Conservation (phyloP, 2,888 invertebrate genomes). For the Phrixothrix hirtus region DNA sequence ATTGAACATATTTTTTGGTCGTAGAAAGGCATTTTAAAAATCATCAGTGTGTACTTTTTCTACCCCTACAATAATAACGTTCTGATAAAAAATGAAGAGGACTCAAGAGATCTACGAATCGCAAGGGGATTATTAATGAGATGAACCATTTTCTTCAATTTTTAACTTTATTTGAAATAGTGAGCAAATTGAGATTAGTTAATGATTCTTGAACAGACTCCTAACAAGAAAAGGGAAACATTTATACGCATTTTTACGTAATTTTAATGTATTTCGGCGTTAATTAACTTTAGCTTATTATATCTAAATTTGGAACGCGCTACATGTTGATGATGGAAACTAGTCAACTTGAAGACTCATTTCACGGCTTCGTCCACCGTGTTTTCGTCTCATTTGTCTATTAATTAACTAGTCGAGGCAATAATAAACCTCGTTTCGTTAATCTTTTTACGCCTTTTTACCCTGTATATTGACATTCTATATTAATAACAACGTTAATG, state of each 20-base stretch:
- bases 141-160: too few species aligned
- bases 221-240: too few species aligned
- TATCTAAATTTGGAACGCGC: slow-evolving; percentile 36
- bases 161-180: too few species aligned
- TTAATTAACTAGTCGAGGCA: slow-evolving; percentile 43
- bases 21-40: slow-evolving; percentile 56
- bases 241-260: too few species aligned
- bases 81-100: slow-evolving; percentile 16
- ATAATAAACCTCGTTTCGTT: slow-evolving; percentile 1
- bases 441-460: slow-evolving; percentile 3
- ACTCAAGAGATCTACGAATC: slow-evolving; percentile 3
- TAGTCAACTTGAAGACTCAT: slow-evolving; percentile 36
- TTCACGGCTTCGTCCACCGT: slow-evolving; percentile 46
- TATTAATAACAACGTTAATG: background rate
- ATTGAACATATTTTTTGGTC: slow-evolving; percentile 57
- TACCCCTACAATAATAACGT: slow-evolving; percentile 18
- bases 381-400: slow-evolving; percentile 51
- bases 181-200: too few species aligned
- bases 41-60: slow-evolving; percentile 48
- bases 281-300: background rate
- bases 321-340: slow-evolving; percentile 48
- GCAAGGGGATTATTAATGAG: slow-evolving; percentile 14
- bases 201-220: too few species aligned
- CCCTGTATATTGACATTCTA: background rate
- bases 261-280: too few species aligned